Evolutionary conservation across 2,797 vertebrate species (phyloP).

Genomic region (Bufotes viridis): DNA sequence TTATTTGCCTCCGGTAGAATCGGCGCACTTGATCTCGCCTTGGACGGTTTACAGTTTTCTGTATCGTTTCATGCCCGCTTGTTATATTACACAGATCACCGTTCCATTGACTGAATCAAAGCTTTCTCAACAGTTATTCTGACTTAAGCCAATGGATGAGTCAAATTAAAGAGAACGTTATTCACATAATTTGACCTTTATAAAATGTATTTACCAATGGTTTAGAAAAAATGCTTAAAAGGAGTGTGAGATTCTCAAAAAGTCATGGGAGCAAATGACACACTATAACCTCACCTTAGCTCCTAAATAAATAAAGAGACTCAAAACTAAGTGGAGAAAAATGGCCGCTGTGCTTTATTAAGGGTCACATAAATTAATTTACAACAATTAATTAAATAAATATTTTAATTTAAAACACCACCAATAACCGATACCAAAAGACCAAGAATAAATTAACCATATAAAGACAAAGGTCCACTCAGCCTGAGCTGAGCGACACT

Average conservation of each 20-base stretch:
- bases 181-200: constrained; percentile 32
- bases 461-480: no score
- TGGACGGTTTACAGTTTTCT: constrained; percentile 44
- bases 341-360: no score
- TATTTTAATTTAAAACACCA: no score
- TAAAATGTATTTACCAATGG: constrained; percentile 20
- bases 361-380: no score
- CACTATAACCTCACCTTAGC: no score
- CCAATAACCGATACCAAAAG: no score
- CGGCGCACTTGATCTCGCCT: constrained; percentile 1
- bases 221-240: background rate
- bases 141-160: constrained; percentile 47
- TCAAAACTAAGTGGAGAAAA: no score
- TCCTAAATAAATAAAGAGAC: no score
- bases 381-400: no score
- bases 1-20: constrained; percentile 19
- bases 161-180: constrained; percentile 50
- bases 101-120: constrained; percentile 42
- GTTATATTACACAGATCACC: constrained; percentile 41
- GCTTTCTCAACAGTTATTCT: constrained; percentile 31
- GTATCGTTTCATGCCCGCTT: constrained; percentile 30
- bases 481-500: no score
- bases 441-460: no score
- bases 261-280: no score
- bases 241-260: background rate